Evolutionary conservation across 2,113 vertebrate species (phyloP), one percentile per base, ranked within the genome.

Genomic region (Tautogolabrus adspersus): DNA sequence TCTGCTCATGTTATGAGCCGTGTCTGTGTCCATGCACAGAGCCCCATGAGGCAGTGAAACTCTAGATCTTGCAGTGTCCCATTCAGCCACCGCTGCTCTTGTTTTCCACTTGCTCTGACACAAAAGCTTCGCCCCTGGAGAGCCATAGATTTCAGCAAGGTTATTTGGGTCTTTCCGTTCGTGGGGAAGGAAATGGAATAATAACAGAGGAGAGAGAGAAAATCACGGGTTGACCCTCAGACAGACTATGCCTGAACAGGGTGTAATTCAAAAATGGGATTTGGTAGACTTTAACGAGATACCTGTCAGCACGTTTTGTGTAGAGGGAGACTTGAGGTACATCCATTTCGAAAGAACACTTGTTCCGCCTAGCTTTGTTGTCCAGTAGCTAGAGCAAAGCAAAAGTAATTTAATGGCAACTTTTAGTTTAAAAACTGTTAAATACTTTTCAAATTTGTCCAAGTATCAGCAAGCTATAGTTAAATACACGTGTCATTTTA

Each of bases 81-180:
- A 77, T 88, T 88, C 87, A 81, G 86, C 63, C 81, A 78, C 54
- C 16, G 47, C 58, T 61, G 18, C 75, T 86, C 88, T 87, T 88
- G 87, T 90, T 92, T 91, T 89, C 86, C 79, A 91, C 75, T 89
- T 77, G 86, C 86, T 87, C 70, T n/a, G 70, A 89, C 92, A 93
- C 93, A 93, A 94, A 93, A 86, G 72, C 75, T 76, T 64, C 69
- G 81, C 85, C 92, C 88, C 90, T 26, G 58, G 90, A 94, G 92
- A 91, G 90, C 77, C 91, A 86, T 90, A 90, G 87, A 92, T 91
- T 93, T 92, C 84, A 87, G 72, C 66, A 13, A 68, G 76, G 91
- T 91, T 94, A 94, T 95, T 94, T 93, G 46, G 21, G 93, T 88
- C 90, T 84, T 93, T 93, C 89, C 85, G 84, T 87, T 94, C 81